Evolutionary conservation across 2,113 vertebrate genomes (phyloP).

Genomic region (Ptilorrhoa leucosticta): DNA sequence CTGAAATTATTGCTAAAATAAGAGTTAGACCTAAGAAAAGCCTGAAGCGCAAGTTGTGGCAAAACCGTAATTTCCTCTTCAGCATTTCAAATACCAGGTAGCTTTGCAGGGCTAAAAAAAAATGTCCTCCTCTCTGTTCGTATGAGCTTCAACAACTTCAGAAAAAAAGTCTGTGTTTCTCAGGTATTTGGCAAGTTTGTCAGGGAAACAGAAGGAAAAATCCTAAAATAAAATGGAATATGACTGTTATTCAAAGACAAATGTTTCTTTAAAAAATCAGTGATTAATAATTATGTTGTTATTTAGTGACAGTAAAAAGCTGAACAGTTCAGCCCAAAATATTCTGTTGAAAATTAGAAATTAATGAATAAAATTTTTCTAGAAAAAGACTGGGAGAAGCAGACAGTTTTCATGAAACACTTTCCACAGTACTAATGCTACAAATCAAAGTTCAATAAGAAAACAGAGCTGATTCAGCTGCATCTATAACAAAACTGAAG

Average conservation of each 20-base stretch:
- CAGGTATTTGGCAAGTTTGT: neutral
- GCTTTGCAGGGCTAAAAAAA: neutral
- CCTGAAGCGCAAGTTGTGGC: constrained; percentile 45
- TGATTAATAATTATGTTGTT: neutral
- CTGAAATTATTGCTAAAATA: constrained; percentile 40
- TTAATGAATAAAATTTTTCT: neutral
- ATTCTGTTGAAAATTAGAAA: neutral
- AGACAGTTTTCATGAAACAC: neutral
- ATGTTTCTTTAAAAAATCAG: neutral
- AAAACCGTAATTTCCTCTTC: constrained; percentile 80
- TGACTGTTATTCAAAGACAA: neutral
- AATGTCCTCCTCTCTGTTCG: neutral
- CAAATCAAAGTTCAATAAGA: neutral
- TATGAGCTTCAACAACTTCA: neutral
- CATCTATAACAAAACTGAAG: neutral
- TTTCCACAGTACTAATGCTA: neutral
- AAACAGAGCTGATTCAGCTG: neutral
- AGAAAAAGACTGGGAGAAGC: neutral
- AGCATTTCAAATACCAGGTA: constrained; percentile 62
- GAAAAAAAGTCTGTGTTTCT: neutral
- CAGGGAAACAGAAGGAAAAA: neutral
- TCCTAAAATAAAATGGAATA: constrained; percentile 16
- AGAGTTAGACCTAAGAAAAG: constrained; percentile 57
- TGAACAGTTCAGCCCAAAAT: neutral
- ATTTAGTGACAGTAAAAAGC: neutral